Base-by-base conservation (phyloP, 2,797 vertebrate genomes). In the Tadarida brasiliensis region DNA sequence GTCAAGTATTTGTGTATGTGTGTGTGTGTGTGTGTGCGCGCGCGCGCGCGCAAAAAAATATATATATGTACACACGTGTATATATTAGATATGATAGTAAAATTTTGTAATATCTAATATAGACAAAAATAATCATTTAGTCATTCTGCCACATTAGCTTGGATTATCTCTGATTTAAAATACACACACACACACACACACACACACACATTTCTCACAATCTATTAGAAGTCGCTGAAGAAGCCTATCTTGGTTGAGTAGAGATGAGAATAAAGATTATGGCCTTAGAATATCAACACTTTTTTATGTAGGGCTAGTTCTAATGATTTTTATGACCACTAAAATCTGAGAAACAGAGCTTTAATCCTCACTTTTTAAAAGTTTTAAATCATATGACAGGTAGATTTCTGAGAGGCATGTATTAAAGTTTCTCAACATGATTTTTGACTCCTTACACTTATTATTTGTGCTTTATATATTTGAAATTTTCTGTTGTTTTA, bases 321-420 rank as follows among this genome's bases (percentile, higher is more conserved):
- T 71, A 24, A 71, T 70, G 28, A 61, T 67, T 74, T 15, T 87
- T n/a, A 63, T 71, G 6, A 14, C 51, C n/a, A 76, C 30, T 85
- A 39, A 96, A 51, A 44, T 70, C 22, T 88, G n/a, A 93, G 57
- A 91, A 91, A 70, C 28, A n/a, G 7, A 68, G 16, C 26, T 20
- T 35, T 65, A 74, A 56, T 74, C 49, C 10, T 81, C 17, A 61
- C 14, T 65, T 87, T 51, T 93, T 4, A 54, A 49, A 71, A 57
- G 2, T 16, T 74, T 76, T 44, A 44, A 51, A 56, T 80, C 54
- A 26, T 8, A 4, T 49, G 24, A n/a, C 54, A 87, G n/a, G 22
- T 19, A 44, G n/a, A 86, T 82, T 77, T 77, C 80, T 89, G n/a
- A 91, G 9, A 84, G 8, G 5, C 16, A 17, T 83, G 8, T 65